These are phyloP conservation scores for Oppia nitens DNA, from an alignment of 1,140 invertebrate species.

Conservation along the genomic window DNA sequence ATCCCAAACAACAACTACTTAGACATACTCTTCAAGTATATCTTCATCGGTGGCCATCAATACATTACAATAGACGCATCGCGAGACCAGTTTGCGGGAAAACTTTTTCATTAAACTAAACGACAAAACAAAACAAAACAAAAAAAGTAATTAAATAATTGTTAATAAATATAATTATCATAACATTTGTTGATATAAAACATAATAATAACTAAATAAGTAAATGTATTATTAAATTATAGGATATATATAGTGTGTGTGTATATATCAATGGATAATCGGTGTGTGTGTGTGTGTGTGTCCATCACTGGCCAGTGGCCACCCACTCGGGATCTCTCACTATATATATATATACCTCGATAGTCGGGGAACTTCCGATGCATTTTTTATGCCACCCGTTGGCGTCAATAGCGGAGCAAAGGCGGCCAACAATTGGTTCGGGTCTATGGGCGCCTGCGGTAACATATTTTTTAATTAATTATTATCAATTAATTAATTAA, in stretches of 20 bases:
- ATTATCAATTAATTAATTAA: too few relatives aligned
- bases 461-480: too few relatives aligned
- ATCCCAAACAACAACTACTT: background rate
- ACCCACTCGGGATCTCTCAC: conserved; percentile 15
- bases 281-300: too few relatives aligned
- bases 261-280: too few relatives aligned
- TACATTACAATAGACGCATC: conserved; percentile 87
- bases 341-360: conserved; percentile 42
- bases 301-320: conserved; percentile 1
- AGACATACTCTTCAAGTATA: conserved; percentile 51
- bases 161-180: too few relatives aligned
- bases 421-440: conserved; percentile 64
- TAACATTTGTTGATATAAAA: too few relatives aligned
- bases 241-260: too few relatives aligned
- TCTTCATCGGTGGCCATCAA: conserved; percentile 68
- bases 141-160: conserved; percentile 1
- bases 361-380: conserved; percentile 61
- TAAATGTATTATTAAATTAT: too few relatives aligned
- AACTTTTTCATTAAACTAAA: conserved; percentile 83
- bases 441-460: conserved; percentile 84
- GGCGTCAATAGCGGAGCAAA: conserved; percentile 59
- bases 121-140: conserved; percentile 27
- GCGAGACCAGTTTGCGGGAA: conserved; percentile 84
- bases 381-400: conserved; percentile 67
- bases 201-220: too few relatives aligned